A percentile compares a stretch with the other conserved stretches of the same genome.
Conservation (phyloP, 2,113 vertebrate species). For the Xenus cinereus region DNA sequence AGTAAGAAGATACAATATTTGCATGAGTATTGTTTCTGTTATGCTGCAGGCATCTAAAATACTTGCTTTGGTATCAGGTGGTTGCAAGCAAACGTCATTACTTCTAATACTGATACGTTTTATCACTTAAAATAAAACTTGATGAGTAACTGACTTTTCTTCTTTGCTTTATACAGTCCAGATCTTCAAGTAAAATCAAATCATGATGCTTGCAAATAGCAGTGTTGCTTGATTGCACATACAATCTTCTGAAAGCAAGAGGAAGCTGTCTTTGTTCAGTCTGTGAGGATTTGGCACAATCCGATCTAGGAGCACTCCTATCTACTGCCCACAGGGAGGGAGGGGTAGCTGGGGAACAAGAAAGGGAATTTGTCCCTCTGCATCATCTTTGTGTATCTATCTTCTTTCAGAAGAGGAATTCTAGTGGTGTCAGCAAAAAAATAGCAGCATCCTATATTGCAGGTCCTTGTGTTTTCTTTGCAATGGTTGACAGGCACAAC, state of each 20-base stretch:
- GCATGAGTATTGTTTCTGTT: slow-evolving; percentile 66
- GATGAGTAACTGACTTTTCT: slow-evolving; percentile 46
- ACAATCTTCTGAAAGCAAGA: background rate
- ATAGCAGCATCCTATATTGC: background rate
- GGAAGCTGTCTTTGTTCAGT: background rate
- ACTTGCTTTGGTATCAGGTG: slow-evolving; percentile 43
- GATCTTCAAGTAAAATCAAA: background rate
- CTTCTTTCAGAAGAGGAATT: background rate
- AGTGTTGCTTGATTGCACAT: background rate
- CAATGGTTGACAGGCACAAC: background rate
- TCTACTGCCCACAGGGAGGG: too few species aligned
- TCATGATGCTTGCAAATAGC: background rate
- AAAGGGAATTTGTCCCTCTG: background rate
- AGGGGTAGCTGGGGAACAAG: background rate
- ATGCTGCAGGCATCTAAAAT: slow-evolving; percentile 6
- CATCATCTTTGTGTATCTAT: background rate
- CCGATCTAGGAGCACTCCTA: background rate
- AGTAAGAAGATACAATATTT: slow-evolving; percentile 33
- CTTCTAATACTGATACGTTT: slow-evolving; percentile 56
- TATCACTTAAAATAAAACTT: slow-evolving; percentile 64
- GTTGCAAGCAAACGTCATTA: slow-evolving; percentile 28
- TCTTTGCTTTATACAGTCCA: background rate
- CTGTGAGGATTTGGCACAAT: background rate
- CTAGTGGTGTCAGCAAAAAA: background rate
- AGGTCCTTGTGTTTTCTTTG: background rate